Evolutionary conservation across 2,888 invertebrate species (phyloP).

Genomic region (Antheraea assamensis): DNA sequence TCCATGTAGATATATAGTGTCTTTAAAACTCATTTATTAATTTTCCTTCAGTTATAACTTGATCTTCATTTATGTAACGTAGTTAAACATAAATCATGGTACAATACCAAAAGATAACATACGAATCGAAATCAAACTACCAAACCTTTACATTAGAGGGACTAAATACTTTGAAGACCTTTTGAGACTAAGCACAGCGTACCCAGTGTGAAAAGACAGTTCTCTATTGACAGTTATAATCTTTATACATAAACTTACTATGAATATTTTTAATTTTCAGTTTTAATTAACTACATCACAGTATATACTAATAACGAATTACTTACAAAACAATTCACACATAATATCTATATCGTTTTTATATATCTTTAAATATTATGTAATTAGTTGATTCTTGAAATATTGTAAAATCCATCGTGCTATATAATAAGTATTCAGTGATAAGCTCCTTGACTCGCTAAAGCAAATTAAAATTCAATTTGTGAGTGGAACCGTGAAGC

Average conservation of each 20-base stretch:
- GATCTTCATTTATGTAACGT: background rate
- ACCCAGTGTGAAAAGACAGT: background rate
- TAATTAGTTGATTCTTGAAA: constrained; percentile 55
- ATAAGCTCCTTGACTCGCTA: constrained; percentile 77
- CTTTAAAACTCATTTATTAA: background rate
- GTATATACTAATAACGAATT: background rate
- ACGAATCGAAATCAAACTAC: background rate
- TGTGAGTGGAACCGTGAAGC: constrained; percentile 75
- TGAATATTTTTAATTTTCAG: background rate
- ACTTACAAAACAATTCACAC: background rate
- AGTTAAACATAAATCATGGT: too few species aligned
- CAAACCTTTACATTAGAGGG: background rate
- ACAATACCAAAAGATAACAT: background rate
- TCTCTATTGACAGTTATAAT: background rate
- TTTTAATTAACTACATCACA: background rate
- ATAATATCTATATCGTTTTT: background rate
- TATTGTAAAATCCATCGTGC: constrained; percentile 64
- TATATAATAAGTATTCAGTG: constrained; percentile 74
- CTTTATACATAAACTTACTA: background rate
- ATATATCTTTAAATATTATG: background rate
- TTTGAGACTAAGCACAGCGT: background rate
- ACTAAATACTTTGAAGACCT: too few species aligned
- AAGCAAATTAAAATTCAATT: constrained; percentile 81
- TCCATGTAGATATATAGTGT: background rate
- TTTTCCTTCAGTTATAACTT: background rate